Percentiles rank a stretch among this genome's conserved stretches.
These are phyloP conservation scores for Tetragonula clypearis DNA, from an alignment of 1,140 invertebrate genomes.

Conservation along the genomic window DNA sequence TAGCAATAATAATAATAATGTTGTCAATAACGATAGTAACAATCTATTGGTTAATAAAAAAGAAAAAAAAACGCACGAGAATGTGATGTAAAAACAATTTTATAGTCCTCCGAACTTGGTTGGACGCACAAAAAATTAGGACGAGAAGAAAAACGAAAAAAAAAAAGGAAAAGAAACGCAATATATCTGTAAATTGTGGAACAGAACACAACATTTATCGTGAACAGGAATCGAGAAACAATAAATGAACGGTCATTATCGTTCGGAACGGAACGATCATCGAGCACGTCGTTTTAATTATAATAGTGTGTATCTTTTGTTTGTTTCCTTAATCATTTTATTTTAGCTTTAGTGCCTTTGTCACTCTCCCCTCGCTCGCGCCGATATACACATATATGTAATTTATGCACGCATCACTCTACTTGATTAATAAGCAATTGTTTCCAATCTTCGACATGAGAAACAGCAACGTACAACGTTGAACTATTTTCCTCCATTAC, in stretches of 20 bases:
- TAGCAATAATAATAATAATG: conserved; percentile 9
- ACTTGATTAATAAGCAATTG: conserved; percentile 42
- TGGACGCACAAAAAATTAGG: background rate
- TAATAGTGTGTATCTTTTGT: background rate
- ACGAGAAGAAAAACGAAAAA: conserved; percentile 3
- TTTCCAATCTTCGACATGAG: conserved; percentile 1
- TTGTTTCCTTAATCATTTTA: conserved; percentile 27
- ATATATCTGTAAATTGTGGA: conserved; percentile 34
- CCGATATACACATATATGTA: conserved; percentile 7
- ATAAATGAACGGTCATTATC: conserved; percentile 39
- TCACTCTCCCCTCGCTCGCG: conserved; percentile 1
- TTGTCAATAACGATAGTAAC: conserved; percentile 40
- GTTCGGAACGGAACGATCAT: conserved; percentile 37
- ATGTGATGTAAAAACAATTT: conserved; percentile 64
- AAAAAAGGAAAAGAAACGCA: conserved; percentile 35
- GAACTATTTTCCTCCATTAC: background rate
- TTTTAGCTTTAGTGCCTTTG: conserved; percentile 60
- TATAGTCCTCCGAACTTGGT: background rate
- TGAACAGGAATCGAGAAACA: conserved; percentile 31
- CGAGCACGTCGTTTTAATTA: conserved; percentile 19
- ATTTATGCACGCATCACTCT: conserved; percentile 18
- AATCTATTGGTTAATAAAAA: conserved; percentile 42
- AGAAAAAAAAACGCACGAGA: conserved; percentile 29
- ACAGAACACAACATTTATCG: conserved; percentile 43
- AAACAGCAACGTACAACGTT: conserved; percentile 25